Evolutionary conservation across 2,113 vertebrate genomes (phyloP), one percentile per base, ranked within the genome.

Genomic region (Odontophorus gujanensis): DNA sequence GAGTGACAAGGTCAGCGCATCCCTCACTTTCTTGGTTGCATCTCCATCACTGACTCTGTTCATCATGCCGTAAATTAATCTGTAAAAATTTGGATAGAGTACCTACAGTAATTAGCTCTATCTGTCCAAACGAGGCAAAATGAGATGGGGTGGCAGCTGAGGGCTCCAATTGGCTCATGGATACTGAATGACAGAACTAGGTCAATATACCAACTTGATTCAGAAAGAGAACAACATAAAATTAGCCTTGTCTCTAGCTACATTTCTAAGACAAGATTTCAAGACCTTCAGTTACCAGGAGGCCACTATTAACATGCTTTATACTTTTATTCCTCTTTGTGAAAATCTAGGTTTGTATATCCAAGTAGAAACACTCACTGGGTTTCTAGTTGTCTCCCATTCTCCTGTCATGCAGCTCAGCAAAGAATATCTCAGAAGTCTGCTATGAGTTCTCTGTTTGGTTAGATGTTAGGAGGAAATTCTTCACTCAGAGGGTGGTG

Each of bases 1-100:
- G 95, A 97, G 71, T 94, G 96, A 97, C 97, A 97, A 97, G 97
- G 97, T 96, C 96, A 96, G 77, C 93, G 85, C 94, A 90, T 42
- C 91, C 67, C 93, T 94, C 79, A 77, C 85, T 94, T 87, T 50
- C 65, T 93, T 91, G 78, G 80, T 87, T 96, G 73, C 90, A 86
- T 90, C 94, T 96, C 91, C 94, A 92, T 92, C 91, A 84, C 93
- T 65, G 72, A 90, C 72, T 92, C 81, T 90, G 85, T 36, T 97
- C 96, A 96, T 95, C 95, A 95, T 81, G 96, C 71, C 85, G 79
- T 96, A 97, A 97, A 97, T 97, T 93, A 96, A 96, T 92, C 83
- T n/a, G 18, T 89, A 91, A 95, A 96, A 97, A 89, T 96, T 94
- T 92, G 96, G 93, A 96, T 71, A 72, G 69, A 74, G 79, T 88